Conservation (phyloP, 2,888 invertebrate species). For the Drosophila macrospina region DNA sequence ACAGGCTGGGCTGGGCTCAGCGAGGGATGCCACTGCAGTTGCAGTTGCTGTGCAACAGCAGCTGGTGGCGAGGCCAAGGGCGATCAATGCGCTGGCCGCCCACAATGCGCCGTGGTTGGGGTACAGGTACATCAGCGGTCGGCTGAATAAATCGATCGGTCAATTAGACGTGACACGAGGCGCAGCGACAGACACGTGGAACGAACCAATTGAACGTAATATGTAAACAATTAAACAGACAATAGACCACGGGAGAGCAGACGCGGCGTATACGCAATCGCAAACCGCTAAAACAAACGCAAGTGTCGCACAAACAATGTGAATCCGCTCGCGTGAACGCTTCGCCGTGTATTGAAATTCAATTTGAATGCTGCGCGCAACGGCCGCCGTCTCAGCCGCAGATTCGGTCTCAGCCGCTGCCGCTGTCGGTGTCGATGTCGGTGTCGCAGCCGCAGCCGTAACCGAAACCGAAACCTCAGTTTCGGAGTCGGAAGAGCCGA, state of each 20-base stretch:
- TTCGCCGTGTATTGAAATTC: conserved; percentile 74
- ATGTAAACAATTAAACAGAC: conserved; percentile 32
- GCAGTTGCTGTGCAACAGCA: background rate
- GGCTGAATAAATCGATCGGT: conserved; percentile 30
- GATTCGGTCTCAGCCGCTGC: conserved; percentile 18
- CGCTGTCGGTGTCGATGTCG: too few relatives aligned
- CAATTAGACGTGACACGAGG: conserved; percentile 11
- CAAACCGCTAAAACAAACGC: conserved; percentile 28
- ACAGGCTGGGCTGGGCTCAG: conserved; percentile 62
- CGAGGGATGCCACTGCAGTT: background rate
- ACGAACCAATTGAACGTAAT: conserved; percentile 12
- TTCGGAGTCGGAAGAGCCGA: conserved; percentile 70
- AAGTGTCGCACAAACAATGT: conserved; percentile 36
- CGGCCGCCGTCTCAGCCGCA: conserved; percentile 8
- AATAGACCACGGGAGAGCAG: conserved; percentile 19
- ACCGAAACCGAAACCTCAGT: conserved; percentile 40
- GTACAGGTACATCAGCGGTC: conserved; percentile 47
- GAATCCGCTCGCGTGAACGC: conserved; percentile 72
- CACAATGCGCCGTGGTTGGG: conserved; percentile 45
- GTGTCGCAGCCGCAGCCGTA: conserved; percentile 26
- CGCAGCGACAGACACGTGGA: conserved; percentile 25
- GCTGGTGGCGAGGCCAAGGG: conserved; percentile 33
- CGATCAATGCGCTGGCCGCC: conserved; percentile 52
- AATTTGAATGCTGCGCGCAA: conserved; percentile 68
- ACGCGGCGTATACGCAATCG: conserved; percentile 68